Evolutionary conservation across 2,113 vertebrate genomes (phyloP), one percentile per base, ranked within the genome.

Genomic region (Gymnocephalus cernua): DNA sequence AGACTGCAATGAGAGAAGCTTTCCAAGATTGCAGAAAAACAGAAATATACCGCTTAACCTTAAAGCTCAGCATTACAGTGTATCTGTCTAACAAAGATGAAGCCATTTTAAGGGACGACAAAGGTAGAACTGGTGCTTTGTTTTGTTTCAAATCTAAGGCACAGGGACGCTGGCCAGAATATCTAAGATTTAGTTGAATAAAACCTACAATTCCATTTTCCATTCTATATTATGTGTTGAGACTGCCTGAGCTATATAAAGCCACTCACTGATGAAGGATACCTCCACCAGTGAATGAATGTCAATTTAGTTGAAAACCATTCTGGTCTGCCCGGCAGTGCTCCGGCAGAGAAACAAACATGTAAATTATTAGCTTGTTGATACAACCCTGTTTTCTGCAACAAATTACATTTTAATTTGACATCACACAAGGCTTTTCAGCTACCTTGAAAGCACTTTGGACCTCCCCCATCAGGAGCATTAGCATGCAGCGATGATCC

Each of bases 401-500:
- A 73, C 71, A 74, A 82, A 85, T 77, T 6, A 63, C 51, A 54
- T 84, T 80, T 88, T 68, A 77, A 90, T 88, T 82, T 77, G 75
- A 84, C 84, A 85, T 79, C 84, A 44, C 71, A 71, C 58, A 69
- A 64, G 74, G 47, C 44, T 59, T 73, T 85, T 83, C 72, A 87
- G 80, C 80, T 70, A 84, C 85, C 18, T 78, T 82, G 78, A 62
- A 77, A 62, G 62, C 29, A 3, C 19, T 77, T 35, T 18, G 70
- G 51, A 67, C 62, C 61, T 74, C 8, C 7, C 75, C 69, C 54
- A 62, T 86, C 72, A 72, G 61, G 62, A 71, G 18, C 69, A 84
- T 88, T 84, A 78, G 62, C 86, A 86, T 83, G 79, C 58, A 19
- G 75, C 18, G 81, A 86, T 54, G 48, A 80, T 69, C 59, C 76